These are phyloP conservation scores for Ceriagrion tenellum DNA, from an alignment of 2,888 invertebrate species.

Conservation along the genomic window DNA sequence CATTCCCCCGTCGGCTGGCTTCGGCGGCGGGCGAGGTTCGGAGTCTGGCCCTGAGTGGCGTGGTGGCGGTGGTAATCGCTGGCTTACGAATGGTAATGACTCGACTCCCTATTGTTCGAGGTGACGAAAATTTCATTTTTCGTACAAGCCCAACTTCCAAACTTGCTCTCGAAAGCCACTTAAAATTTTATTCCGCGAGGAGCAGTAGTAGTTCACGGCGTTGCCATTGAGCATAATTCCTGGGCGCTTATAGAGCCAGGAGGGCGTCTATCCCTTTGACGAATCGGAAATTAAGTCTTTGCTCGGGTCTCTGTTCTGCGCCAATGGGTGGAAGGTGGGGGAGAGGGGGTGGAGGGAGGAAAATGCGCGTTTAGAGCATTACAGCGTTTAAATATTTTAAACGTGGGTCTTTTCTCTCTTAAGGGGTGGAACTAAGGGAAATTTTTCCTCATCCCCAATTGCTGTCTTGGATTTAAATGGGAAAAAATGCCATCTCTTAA, in stretches of 20 bases:
- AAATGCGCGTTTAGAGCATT: not conserved
- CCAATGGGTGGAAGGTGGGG: not conserved
- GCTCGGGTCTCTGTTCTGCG: not conserved
- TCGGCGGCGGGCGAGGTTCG: no score
- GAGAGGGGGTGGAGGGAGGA: not conserved
- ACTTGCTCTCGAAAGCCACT: conserved; percentile 20
- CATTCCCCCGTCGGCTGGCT: no score
- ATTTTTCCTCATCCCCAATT: not conserved
- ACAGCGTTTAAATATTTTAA: not conserved
- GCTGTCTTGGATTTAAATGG: not conserved
- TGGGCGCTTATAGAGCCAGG: not conserved
- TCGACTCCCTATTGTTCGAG: not conserved
- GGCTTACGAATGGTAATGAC: conserved; percentile 1
- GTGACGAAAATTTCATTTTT: conserved; percentile 32
- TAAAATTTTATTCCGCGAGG: not conserved
- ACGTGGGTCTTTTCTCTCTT: not conserved
- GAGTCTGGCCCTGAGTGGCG: not conserved
- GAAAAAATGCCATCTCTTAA: not conserved
- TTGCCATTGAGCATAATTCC: conserved; percentile 21
- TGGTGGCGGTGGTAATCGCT: not conserved
- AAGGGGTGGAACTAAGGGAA: not conserved
- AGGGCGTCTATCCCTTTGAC: conserved; percentile 22
- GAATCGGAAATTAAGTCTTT: conserved; percentile 23
- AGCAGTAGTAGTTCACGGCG: conserved; percentile 2
- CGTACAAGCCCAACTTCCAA: conserved; percentile 6